Conservation (phyloP, 2,113 vertebrate species). For the Sclerurus mexicanus region DNA sequence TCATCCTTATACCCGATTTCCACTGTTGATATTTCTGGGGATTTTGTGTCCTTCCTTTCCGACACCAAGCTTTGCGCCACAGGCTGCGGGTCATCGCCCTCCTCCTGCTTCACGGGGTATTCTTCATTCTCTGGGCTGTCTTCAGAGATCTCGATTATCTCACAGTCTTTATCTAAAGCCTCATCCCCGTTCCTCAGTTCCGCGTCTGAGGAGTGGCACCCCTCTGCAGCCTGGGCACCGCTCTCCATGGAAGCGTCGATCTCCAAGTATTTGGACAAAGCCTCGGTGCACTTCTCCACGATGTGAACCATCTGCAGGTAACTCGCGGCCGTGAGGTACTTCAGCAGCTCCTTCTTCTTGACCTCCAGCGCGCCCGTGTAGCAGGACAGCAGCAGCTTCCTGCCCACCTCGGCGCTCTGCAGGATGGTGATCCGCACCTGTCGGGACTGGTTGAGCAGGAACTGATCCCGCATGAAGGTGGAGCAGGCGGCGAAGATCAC, state of each 20-base stretch:
- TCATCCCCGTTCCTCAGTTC: constrained; percentile 58
- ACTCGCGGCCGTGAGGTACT: constrained; percentile 82
- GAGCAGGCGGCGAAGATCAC: constrained; percentile 84
- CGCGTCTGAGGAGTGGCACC: constrained; percentile 72
- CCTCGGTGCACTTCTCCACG: constrained; percentile 83
- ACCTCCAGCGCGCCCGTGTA: constrained; percentile 83
- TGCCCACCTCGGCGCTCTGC: constrained; percentile 82
- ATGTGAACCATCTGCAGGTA: constrained; percentile 86
- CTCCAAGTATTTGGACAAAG: constrained; percentile 79
- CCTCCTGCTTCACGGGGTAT: constrained; percentile 71
- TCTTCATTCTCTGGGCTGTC: constrained; percentile 67
- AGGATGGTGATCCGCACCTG: constrained; percentile 81
- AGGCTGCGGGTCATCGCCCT: background rate
- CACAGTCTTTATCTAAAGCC: constrained; percentile 73
- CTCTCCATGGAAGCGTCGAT: constrained; percentile 73
- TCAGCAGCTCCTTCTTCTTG: constrained; percentile 80
- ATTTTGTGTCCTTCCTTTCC: constrained; percentile 60
- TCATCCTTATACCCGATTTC: constrained; percentile 78
- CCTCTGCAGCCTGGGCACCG: constrained; percentile 12
- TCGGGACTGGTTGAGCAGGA: constrained; percentile 79
- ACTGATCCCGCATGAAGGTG: constrained; percentile 84
- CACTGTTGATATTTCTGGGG: constrained; percentile 71
- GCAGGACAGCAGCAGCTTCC: constrained; percentile 80
- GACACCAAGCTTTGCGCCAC: constrained; percentile 30
- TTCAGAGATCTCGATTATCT: constrained; percentile 81